A percentile compares a stretch with the other conserved stretches of the same genome.
Evolutionary conservation across 2,797 vertebrate species (phyloP).

Genomic region (Phataginus tetradactyla): DNA sequence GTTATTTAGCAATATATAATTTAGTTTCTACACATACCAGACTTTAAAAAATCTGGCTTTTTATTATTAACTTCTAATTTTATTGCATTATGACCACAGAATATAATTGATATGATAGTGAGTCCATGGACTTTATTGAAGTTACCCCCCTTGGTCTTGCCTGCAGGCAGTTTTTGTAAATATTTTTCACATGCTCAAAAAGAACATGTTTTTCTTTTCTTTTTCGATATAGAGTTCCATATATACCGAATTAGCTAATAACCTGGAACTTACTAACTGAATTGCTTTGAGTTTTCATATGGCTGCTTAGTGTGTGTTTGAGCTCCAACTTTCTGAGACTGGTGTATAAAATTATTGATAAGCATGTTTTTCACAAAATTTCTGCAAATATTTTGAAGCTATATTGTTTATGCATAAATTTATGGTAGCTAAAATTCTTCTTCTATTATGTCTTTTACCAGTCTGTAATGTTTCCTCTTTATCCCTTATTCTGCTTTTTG

Average conservation of each 20-base stretch:
- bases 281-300: background rate
- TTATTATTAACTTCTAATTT: constrained; percentile 53
- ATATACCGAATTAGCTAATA: background rate
- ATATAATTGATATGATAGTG: background rate
- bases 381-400: background rate
- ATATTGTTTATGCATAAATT: background rate
- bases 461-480: background rate
- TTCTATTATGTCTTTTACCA: background rate
- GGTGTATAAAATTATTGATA: background rate
- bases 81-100: background rate
- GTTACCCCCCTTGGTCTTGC: background rate
- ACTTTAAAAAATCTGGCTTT: background rate
- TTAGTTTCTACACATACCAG: background rate
- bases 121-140: constrained; percentile 8
- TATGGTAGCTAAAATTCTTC: background rate
- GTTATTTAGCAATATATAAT: background rate
- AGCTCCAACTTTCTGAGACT: background rate
- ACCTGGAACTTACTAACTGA: background rate
- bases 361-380: background rate
- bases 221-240: background rate
- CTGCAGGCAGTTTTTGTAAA: background rate
- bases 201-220: background rate
- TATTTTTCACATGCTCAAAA: background rate
- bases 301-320: background rate
- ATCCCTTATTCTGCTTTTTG: background rate